Base-by-base conservation (phyloP, 37 sponge, comb jelly and placozoan species). In the Agelas oroides region DNA sequence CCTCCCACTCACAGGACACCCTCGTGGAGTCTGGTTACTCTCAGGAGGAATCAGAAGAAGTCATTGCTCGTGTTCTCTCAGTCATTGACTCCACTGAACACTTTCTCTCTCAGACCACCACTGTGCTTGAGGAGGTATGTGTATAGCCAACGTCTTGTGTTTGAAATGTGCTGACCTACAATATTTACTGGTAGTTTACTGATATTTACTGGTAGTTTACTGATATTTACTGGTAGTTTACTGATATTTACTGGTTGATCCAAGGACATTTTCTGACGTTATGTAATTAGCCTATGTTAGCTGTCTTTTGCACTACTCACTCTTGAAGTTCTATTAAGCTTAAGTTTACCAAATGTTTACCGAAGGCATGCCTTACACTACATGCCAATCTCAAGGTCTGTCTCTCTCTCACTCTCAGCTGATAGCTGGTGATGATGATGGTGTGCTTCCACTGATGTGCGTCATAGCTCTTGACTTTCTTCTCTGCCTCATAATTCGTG, bases 1-100 rank as follows among this genome's bases (percentile, higher is more conserved):
- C n/a, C n/a, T n/a, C n/a, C n/a, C n/a, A n/a, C n/a, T n/a, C n/a
- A 8, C 54, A 90, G 91, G 91, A 90, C 35, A 80, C 91, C 0
- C 64, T 90, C 20, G 19, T 56, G 16, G 38, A 70, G 91, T 46
- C 55, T 34, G 91, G 86, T 19, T 70, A 80, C 55, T 17, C 52
- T 41, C 3, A 30, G 32, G 93, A 93, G 14, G 86, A 89, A 23
- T 75, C 89, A 2, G 93, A 93, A 24, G 93, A 93, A 38, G 23
- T 93, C 18, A 52, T 93, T 0, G 90, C 53, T 11, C 54, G 69
- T 24, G 74, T 88, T 0, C 34, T 89, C 32, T 88, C 90, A 16
- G 77, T 93, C 23, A 62, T 83, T 33, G 80, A 87, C 53, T 75
- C 89, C 62, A 71, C 71, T 53, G 89, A 89, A 24, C 85, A 85